A percentile compares a stretch with the other conserved stretches of the same genome.
These are phyloP conservation scores for Chrysomallon squamiferum DNA, from an alignment of 1,140 invertebrate species.

Conservation along the genomic window DNA sequence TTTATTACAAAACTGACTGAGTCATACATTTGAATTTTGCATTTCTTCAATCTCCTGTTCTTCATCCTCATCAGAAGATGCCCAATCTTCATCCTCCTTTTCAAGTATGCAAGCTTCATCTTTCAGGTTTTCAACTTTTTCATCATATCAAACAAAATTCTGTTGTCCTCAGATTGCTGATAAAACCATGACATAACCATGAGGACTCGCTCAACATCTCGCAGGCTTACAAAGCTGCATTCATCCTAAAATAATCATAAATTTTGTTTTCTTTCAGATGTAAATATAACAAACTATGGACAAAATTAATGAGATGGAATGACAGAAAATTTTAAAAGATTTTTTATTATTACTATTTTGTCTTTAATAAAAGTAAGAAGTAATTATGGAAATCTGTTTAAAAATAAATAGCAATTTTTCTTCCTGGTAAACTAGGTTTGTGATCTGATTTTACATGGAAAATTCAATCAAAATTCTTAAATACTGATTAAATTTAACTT, in stretches of 20 bases:
- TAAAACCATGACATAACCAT: conserved; percentile 53
- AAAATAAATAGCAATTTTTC: too few species aligned
- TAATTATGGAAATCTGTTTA: too few species aligned
- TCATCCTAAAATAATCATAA: conserved; percentile 49
- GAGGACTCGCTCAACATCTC: conserved; percentile 54
- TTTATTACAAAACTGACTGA: too few species aligned
- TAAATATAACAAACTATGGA: neutral
- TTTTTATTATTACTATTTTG: too few species aligned
- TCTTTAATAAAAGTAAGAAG: too few species aligned
- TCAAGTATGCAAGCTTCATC: conserved; percentile 5
- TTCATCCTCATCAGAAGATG: neutral
- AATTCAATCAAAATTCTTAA: neutral
- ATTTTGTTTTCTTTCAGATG: too few species aligned
- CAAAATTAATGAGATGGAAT: neutral
- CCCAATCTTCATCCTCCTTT: neutral
- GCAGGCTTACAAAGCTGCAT: conserved; percentile 60
- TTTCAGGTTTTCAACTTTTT: conserved; percentile 11
- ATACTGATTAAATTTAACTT: neutral
- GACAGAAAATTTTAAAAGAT: neutral
- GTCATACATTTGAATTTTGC: too few species aligned
- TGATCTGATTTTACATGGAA: too few species aligned
- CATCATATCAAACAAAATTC: conserved; percentile 19
- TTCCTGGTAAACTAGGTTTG: too few species aligned
- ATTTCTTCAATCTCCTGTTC: neutral
- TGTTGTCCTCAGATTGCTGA: conserved; percentile 5